phyloP scores from a whole-genome alignment of 2,797 vertebrate genomes.

The Zalophus californianus region DNA sequence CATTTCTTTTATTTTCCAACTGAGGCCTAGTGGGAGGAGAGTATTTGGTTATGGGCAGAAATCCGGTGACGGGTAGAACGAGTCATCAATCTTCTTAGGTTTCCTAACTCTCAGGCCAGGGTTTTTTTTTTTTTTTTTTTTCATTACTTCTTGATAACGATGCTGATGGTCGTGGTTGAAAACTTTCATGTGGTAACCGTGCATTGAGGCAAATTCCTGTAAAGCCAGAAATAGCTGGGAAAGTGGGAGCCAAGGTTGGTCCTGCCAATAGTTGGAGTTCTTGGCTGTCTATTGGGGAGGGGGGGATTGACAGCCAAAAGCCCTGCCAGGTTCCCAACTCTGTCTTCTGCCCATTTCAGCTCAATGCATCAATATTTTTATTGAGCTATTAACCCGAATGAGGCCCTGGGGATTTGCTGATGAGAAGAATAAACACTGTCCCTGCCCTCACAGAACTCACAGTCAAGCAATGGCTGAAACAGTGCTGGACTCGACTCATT shows the following conservation, averaged over 20 bases:
- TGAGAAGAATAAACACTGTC: neutral
- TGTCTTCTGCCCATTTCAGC: neutral
- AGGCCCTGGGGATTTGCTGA: neutral
- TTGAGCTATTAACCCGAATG: neutral
- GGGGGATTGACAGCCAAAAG: neutral
- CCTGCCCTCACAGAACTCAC: neutral
- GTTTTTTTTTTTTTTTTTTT: too few relatives aligned
- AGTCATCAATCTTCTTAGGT: neutral
- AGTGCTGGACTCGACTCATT: neutral
- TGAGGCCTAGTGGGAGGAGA: neutral
- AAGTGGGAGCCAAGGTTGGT: neutral
- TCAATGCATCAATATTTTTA: slow-evolving; percentile 43
- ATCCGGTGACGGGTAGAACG: neutral
- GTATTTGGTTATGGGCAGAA: neutral
- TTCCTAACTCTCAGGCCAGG: neutral
- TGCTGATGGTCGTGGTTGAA: neutral
- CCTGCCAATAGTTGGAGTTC: neutral
- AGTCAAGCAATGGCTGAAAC: neutral
- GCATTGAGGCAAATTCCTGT: slow-evolving; percentile 45
- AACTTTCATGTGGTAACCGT: neutral
- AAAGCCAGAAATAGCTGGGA: slow-evolving; percentile 47
- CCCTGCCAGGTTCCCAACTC: neutral
- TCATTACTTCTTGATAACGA: neutral
- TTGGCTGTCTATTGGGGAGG: neutral
- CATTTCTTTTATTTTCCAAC: neutral